phyloP scores from a whole-genome alignment of 2,113 vertebrate genomes.

The Dissostichus mawsoni region DNA sequence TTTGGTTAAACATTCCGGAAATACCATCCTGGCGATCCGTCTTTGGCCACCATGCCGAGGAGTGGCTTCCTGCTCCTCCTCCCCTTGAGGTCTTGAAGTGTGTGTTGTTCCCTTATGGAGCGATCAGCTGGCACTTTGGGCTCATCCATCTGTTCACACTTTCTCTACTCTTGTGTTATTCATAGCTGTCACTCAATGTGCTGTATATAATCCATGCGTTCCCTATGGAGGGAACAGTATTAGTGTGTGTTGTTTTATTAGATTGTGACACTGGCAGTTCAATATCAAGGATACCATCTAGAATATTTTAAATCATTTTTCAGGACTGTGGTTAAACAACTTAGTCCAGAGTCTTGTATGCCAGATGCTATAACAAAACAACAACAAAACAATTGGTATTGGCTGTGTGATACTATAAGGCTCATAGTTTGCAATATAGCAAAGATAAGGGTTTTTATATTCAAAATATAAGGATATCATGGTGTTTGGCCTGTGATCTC shows the following conservation, averaged over 20 bases:
- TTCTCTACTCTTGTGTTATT: slow-evolving; percentile 32
- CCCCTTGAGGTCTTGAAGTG: slow-evolving; percentile 36
- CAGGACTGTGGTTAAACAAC: too few relatives aligned
- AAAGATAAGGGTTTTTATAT: too few relatives aligned
- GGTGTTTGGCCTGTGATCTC: too few relatives aligned
- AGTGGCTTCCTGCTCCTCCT: slow-evolving; percentile 60
- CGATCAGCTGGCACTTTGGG: slow-evolving; percentile 43
- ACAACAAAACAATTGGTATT: too few relatives aligned
- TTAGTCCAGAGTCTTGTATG: too few relatives aligned
- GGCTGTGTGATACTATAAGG: too few relatives aligned
- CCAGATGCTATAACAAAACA: too few relatives aligned
- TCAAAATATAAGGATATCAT: too few relatives aligned
- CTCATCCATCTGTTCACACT: slow-evolving; percentile 42
- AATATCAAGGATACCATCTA: neutral
- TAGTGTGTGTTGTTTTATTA: neutral
- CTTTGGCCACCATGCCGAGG: slow-evolving; percentile 53
- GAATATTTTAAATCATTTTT: neutral
- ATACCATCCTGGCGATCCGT: slow-evolving; percentile 68
- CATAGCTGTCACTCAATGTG: slow-evolving; percentile 34
- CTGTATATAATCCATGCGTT: neutral
- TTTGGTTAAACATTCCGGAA: slow-evolving; percentile 76
- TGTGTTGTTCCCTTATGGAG: slow-evolving; percentile 39
- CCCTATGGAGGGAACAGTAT: neutral
- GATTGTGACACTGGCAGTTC: neutral
- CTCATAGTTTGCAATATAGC: neutral